Conservation (phyloP, 2,888 invertebrate genomes). For the Pachliopta kotzebuea region DNA sequence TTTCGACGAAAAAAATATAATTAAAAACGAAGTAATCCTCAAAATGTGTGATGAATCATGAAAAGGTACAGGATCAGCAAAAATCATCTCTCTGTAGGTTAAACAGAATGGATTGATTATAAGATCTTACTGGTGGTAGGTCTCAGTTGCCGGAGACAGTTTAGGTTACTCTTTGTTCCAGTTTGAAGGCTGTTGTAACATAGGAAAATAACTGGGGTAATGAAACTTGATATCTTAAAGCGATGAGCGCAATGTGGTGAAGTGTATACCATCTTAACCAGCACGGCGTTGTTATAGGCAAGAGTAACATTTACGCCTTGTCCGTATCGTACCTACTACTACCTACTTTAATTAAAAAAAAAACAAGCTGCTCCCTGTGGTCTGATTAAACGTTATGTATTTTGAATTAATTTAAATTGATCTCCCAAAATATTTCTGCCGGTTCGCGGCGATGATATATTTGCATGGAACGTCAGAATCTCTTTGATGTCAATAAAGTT, state of each 20-base stretch:
- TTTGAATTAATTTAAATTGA: not conserved
- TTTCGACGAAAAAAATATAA: no score
- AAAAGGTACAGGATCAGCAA: not conserved
- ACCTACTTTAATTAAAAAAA: no score
- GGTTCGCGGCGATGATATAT: constrained; percentile 2
- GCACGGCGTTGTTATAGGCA: no score
- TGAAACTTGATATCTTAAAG: no score
- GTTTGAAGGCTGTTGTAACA: no score
- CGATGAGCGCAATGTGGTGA: no score
- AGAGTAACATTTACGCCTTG: no score
- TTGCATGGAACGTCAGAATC: not conserved
- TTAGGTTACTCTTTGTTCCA: no score
- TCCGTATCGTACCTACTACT: no score
- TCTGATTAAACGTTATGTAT: not conserved
- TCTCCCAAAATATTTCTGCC: not conserved
- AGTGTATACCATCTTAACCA: no score
- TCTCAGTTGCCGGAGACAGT: no score
- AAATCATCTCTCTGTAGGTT: not conserved
- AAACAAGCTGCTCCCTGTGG: not conserved
- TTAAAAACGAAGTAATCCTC: not conserved
- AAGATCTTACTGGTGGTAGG: not conserved
- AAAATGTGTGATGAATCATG: not conserved
- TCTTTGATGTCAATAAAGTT: constrained; percentile 3
- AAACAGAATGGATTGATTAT: not conserved
- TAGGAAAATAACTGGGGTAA: no score